Evolutionary conservation across 2,113 vertebrate species (phyloP), one percentile per base, ranked within the genome.

Genomic region (Epinephelus cyanopodus): DNA sequence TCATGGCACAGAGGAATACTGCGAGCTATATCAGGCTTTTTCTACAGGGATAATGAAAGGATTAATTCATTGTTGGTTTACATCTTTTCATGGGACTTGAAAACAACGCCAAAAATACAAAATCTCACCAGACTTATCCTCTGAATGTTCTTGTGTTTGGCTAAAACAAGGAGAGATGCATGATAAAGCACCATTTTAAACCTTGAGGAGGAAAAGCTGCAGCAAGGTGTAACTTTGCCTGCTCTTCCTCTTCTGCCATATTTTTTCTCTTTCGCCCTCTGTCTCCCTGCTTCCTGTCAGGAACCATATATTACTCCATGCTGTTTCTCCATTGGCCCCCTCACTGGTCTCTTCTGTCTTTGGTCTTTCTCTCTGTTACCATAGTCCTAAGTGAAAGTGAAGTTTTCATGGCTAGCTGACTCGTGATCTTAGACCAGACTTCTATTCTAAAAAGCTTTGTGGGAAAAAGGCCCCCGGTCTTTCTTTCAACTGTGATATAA

Each of bases 391-490:
- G 84, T 74, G 50, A 81, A 87, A 84, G 89, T 78, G 83, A 88
- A 89, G 70, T 62, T 91, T 89, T 87, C 66, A 83, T 74, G 76
- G 65, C 79, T 54, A 77, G 61, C 71, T 85, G 86, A 85, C 87
- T 85, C 5, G 7, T 79, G 83, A 80, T 82, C 83, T 81, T 21
- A 68, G 52, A 81, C 76, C 60, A 68, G 47, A 68, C 66, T 76
- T 64, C 52, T 62, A 47, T 91, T 86, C 76, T 69, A 56, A 79
- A 71, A 65, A 79, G 82, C 83, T 88, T 79, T 74, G 75, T 73
- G 81, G 42, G 9, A 83, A 77, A 85, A 54, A 86, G 86, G 74
- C 69, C 79, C 42, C 50, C 25, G 37, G 42, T 73, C 25, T 74
- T 29, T 72, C 52, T 81, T 63, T 60, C 10, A 27, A 5, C 17